Base-by-base conservation (phyloP, 2,113 vertebrate genomes). In the Ia io region DNA sequence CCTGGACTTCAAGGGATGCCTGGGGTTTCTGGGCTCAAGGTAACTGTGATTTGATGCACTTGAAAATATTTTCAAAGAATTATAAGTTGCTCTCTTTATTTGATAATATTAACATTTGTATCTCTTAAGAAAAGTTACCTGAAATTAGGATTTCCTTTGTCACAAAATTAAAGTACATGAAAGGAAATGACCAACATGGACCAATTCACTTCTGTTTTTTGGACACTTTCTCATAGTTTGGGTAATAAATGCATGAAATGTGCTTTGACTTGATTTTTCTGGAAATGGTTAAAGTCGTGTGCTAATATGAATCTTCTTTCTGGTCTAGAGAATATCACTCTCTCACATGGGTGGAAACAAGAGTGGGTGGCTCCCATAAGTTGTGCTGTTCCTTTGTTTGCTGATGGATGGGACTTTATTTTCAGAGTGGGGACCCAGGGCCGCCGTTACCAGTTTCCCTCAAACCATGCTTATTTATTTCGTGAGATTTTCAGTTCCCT, bases 1-100 rank as follows among this genome's bases (percentile, higher is more conserved):
- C 97, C 95, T 97, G 99, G 99, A 97, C 96, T 96, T 84, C 98
- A 98, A 87, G 99, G 99, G 9, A 97, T 98, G 88, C 90, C 98
- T 96, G 99, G 99, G 91, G 70, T 90, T 65, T 87, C 98, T 90
- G 99, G 99, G 42, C 90, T 96, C 78, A 98, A 98, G 99, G 99
- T 99, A 98, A 98, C 70, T 95, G 63, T 76, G 71, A 37, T 51
- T 73, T 37, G 14, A 69, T 90, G 37, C 32, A 82, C 83, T 94
- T 92, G 28, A 9, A 90, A 94, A 32, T 94, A 67, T 73, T 92
- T 28, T 88, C 30, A 71, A 93, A 79, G n/a, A 61, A 82, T 71
- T 83, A 30, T 40, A 47, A 9, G 1, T 74, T 67, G 0, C n/a
- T 35, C n/a, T 84, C 20, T 42, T 82, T 67, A 20, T 71, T 56